phyloP scores from a whole-genome alignment of 2,113 vertebrate genomes.

The Capreolus pygargus region DNA sequence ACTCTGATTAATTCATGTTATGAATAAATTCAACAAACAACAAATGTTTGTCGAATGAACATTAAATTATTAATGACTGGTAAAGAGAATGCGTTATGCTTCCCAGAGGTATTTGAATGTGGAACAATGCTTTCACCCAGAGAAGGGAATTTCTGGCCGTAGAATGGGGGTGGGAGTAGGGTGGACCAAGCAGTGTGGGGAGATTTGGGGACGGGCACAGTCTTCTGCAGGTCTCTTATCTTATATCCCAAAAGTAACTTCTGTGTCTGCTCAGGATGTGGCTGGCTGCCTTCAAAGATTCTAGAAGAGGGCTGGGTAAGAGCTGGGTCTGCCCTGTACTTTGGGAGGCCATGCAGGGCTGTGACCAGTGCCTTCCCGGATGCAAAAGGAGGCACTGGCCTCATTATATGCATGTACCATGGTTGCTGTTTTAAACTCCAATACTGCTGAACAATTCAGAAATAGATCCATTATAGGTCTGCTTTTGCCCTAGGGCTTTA shows the following conservation, averaged over 20 bases:
- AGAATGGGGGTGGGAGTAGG: background rate
- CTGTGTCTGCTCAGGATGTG: background rate
- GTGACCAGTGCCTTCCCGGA: background rate
- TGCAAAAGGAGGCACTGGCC: background rate
- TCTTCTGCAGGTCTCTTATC: background rate
- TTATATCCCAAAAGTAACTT: background rate
- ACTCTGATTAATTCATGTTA: constrained; percentile 1
- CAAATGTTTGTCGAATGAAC: constrained; percentile 41
- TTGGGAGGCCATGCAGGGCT: background rate
- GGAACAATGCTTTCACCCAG: background rate
- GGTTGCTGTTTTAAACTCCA: constrained; percentile 65
- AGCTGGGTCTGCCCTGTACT: background rate
- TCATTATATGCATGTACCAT: constrained; percentile 44
- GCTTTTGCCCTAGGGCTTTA: constrained; percentile 62
- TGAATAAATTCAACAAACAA: constrained; percentile 26
- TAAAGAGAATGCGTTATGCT: background rate
- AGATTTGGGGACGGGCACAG: background rate
- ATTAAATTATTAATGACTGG: constrained; percentile 1
- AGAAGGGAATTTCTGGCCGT: background rate
- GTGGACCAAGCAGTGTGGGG: background rate
- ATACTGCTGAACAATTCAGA: constrained; percentile 69
- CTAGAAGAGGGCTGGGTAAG: background rate
- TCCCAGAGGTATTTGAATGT: background rate
- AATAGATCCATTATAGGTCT: constrained; percentile 76
- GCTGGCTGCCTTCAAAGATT: background rate